These are phyloP conservation scores for Elysia crispata DNA, from an alignment of 2,888 invertebrate genomes.

Conservation along the genomic window DNA sequence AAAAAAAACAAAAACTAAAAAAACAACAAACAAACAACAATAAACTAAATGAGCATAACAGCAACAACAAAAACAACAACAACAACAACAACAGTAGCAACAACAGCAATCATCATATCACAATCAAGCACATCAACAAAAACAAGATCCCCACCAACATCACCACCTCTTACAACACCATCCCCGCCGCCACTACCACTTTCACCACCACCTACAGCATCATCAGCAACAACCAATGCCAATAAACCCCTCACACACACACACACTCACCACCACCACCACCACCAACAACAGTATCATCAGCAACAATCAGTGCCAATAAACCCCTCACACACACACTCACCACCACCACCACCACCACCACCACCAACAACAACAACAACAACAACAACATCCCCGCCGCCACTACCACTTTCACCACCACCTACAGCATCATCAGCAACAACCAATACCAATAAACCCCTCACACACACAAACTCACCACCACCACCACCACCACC, in stretches of 20 bases:
- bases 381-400: conserved; percentile 33
- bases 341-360: neutral
- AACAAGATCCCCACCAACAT: too few relatives aligned
- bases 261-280: neutral
- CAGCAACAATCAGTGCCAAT: neutral
- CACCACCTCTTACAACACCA: too few relatives aligned
- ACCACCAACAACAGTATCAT: too few relatives aligned
- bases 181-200: conserved; percentile 92
- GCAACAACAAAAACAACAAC: too few relatives aligned
- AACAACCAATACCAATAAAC: neutral
- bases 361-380: too few relatives aligned
- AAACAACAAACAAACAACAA: too few relatives aligned
- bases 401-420: conserved; percentile 43
- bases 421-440: conserved; percentile 16
- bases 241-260: neutral
- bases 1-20: too few relatives aligned
- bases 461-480: neutral
- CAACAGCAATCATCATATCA: too few relatives aligned
- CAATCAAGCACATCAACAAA: too few relatives aligned
- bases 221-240: conserved; percentile 59
- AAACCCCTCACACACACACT: conserved; percentile 5
- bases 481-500: neutral
- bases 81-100: too few relatives aligned
- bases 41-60: too few relatives aligned
- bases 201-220: conserved; percentile 99